A percentile compares a stretch with the other conserved stretches of the same genome.
phyloP scores from a whole-genome alignment of 2,113 vertebrate genomes.

The Gobiocypris rarus region DNA sequence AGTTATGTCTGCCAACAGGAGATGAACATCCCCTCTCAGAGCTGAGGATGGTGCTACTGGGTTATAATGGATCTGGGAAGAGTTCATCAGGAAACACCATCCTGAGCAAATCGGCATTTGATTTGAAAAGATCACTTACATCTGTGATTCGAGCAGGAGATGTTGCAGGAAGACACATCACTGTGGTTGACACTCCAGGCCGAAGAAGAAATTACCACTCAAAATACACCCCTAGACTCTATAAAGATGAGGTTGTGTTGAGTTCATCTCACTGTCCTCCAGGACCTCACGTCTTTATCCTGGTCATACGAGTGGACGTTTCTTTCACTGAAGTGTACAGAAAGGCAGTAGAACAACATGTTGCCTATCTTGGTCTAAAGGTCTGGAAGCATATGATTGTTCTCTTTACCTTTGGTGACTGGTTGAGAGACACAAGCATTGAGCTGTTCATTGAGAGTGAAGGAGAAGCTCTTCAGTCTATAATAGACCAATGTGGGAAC shows the following conservation, averaged over 20 bases:
- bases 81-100: slow-evolving; percentile 57
- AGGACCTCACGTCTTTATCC: slow-evolving; percentile 24
- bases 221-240: background rate
- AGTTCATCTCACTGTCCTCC: slow-evolving; percentile 22
- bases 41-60: slow-evolving; percentile 13
- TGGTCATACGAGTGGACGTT: background rate
- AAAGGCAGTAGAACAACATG: slow-evolving; percentile 10
- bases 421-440: background rate
- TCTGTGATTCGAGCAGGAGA: background rate
- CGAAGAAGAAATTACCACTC: background rate
- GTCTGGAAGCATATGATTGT: slow-evolving; percentile 21
- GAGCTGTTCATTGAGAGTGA: slow-evolving; percentile 31
- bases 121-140: background rate
- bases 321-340: slow-evolving; percentile 22
- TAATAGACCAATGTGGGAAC: slow-evolving; percentile 1
- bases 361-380: background rate
- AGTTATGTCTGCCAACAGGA: background rate
- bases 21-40: background rate
- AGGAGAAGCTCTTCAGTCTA: slow-evolving; percentile 23
- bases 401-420: slow-evolving; percentile 24
- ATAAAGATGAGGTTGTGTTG: slow-evolving; percentile 17
- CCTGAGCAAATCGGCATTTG: slow-evolving; percentile 34
- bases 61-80: slow-evolving; percentile 38
- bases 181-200: background rate
- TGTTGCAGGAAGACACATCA: background rate